A percentile compares a stretch with the other conserved stretches of the same genome.
Conservation (phyloP, 2,888 invertebrate species). For the Lumbricus terrestris region DNA sequence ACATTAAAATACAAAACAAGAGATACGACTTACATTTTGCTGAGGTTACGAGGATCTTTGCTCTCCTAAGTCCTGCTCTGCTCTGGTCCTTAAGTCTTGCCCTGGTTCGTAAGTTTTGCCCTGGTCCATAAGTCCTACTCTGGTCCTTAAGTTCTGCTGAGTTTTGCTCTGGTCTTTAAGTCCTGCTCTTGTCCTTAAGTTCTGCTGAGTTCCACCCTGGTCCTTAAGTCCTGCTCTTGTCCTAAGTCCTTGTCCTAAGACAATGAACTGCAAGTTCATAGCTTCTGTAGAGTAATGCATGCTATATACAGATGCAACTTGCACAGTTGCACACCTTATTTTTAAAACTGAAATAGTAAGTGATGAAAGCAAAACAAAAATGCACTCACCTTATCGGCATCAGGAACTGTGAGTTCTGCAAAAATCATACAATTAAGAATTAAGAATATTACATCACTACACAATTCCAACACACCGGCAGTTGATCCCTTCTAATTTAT, state of each 20-base stretch:
- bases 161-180: no score
- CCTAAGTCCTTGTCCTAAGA: no score
- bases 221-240: no score
- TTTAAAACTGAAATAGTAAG: not conserved
- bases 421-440: not conserved
- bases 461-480: not conserved
- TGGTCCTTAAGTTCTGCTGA: no score
- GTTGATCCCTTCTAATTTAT: not conserved
- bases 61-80: no score
- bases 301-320: no score
- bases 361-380: not conserved
- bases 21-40: not conserved
- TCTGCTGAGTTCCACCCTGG: not conserved
- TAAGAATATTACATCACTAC: not conserved
- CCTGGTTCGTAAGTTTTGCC: not conserved
- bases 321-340: no score
- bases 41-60: no score
- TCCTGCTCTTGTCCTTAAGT: no score
- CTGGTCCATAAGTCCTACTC: no score
- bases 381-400: not conserved
- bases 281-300: not conserved
- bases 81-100: no score
- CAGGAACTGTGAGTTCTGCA: constrained; percentile 14
- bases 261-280: no score
- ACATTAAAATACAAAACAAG: not conserved